Base-by-base conservation (phyloP, 2,888 invertebrate genomes). In the Ennomos erosarius region DNA sequence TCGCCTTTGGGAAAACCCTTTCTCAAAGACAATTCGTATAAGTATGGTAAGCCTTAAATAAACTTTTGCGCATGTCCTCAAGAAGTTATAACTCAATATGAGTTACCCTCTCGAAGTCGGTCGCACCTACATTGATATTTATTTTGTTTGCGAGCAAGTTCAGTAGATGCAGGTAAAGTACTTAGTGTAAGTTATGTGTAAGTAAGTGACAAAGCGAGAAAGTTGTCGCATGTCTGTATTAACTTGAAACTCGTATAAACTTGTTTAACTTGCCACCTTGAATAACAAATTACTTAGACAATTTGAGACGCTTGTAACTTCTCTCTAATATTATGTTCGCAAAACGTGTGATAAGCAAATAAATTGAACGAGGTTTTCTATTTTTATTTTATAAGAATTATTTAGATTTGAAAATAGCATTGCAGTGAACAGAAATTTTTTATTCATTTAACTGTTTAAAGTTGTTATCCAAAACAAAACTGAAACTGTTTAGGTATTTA, bases 241-340 rank as follows among this genome's bases (percentile, higher is more conserved):
- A 73, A 79, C 73, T 79, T 75, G 64, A 68, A 79, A 76, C 74
- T 76, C 70, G 71, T 57, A 69, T 69, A 65, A 74, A 75, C 73
- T 76, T 72, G 74, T 76, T 77, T 70, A 74, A 79, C 71, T 74
- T 74, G 63, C 64, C 62, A 59, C 69, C 63, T 67, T 73, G 77
- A 74, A 73, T 72, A 74, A 74, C 73, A 74, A 71, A 75, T 74
- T 73, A 59, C 39, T 54, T 57, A 53, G 62, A 60, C 55, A 59
- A 54, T 59, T 51, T 26, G 26, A 26, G 26, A 26, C 26, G 26
- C 26, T 62, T 60, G 42, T 10, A 45, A 45, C n/a, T 34, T 9
- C 12, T 3, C 9, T 16, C 38, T 6, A 26, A 26, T 38, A n/a
- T 49, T 43, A 58, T n/a, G 40, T 52, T 6, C 26, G 5, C 40